Percentiles rank a stretch among this genome's conserved stretches.
Evolutionary conservation across 1,140 invertebrate genomes (phyloP).

Genomic region (Homalodisca vitripennis): DNA sequence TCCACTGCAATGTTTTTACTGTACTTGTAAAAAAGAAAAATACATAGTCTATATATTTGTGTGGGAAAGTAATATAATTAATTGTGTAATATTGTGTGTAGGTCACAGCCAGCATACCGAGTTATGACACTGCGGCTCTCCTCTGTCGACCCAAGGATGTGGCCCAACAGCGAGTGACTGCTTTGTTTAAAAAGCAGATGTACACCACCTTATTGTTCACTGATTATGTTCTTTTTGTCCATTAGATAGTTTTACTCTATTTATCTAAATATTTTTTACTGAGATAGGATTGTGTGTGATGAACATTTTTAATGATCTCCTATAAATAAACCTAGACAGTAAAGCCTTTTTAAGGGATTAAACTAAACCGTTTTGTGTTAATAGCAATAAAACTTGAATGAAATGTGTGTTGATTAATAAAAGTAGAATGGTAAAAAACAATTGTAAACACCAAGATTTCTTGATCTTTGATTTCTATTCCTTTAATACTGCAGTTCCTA

Average conservation of each 20-base stretch:
- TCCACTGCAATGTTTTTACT: not conserved
- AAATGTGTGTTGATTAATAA: too few relatives aligned
- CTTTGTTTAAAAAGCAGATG: constrained; percentile 15
- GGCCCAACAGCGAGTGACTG: not conserved
- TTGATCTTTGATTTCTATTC: too few relatives aligned
- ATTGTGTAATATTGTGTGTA: not conserved
- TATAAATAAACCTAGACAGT: not conserved
- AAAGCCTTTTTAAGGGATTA: not conserved
- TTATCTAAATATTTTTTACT: not conserved
- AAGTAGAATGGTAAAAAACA: too few relatives aligned
- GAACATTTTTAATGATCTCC: not conserved
- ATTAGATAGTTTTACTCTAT: not conserved
- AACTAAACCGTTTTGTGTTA: not conserved
- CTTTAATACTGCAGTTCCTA: too few relatives aligned
- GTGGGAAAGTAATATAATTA: not conserved
- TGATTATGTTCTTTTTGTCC: not conserved
- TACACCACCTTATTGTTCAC: not conserved
- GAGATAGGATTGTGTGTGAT: not conserved
- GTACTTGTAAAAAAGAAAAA: not conserved
- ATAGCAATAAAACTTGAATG: too few relatives aligned
- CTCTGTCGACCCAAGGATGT: too few relatives aligned
- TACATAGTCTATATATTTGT: not conserved
- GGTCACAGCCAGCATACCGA: constrained; percentile 6
- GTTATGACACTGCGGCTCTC: constrained; percentile 23
- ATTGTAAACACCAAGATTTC: too few relatives aligned